phyloP scores from a whole-genome alignment of 1,140 invertebrate species.

The Pristionchus pacificus region DNA sequence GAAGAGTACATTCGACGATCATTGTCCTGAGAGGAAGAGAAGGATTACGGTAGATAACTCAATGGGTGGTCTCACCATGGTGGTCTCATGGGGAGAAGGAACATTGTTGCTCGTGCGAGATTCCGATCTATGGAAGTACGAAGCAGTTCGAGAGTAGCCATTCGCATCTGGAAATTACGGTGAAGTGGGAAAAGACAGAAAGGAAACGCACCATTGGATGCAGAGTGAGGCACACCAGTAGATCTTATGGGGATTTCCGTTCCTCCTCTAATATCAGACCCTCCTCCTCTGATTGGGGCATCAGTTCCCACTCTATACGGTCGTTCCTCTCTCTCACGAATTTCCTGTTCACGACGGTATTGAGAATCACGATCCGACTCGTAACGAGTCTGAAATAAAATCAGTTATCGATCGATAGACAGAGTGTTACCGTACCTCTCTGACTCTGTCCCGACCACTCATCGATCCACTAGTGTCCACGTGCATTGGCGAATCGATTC shows the following conservation, averaged over 20 bases:
- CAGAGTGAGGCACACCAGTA: too few relatives aligned
- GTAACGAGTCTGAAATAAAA: too few relatives aligned
- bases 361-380: neutral
- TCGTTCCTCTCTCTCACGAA: neutral
- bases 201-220: too few relatives aligned
- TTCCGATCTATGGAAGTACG: neutral
- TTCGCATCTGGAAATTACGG: neutral
- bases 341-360: neutral
- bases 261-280: too few relatives aligned
- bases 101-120: neutral
- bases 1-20: neutral
- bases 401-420: too few relatives aligned
- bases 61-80: neutral
- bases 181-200: too few relatives aligned
- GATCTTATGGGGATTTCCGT: too few relatives aligned
- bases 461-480: constrained; percentile 8
- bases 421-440: constrained; percentile 11
- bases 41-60: too few relatives aligned
- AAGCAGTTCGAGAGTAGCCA: neutral
- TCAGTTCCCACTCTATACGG: neutral
- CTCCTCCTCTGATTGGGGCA: too few relatives aligned
- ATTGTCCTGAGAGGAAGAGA: neutral
- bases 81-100: neutral
- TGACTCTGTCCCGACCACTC: constrained; percentile 7
- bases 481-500: constrained; percentile 11